Base-by-base conservation (phyloP, 2,113 vertebrate genomes). In the Amblyopsis rosae region DNA sequence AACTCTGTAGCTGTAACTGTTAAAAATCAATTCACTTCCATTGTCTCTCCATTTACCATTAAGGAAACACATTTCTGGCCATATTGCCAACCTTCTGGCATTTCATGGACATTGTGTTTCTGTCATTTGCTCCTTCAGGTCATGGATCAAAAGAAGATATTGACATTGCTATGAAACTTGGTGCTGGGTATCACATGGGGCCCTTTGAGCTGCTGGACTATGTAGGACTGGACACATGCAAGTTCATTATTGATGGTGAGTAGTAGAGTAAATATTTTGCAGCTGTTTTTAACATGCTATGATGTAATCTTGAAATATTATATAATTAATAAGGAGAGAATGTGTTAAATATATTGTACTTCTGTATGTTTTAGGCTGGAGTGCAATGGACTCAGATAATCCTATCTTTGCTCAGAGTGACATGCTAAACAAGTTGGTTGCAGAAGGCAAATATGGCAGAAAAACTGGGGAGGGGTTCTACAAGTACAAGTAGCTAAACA, bases 71-170 rank as follows among this genome's bases (percentile, higher is more conserved):
- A 26, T 26, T 26, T 26, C 26, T 26, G 26, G 26, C 26, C 26
- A 26, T 26, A 26, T 26, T 26, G 26, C 26, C 2, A 26, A 26
- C 26, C 26, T 2, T 26, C 0, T 26, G 35, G 6, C 35, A 41
- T 41, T 8, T 41, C 0, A 41, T 41, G 35, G 35, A 7, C 0
- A 41, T 41, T 41, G 35, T 41, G 35, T 5, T 41, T 41, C 10
- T 67, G 2, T 49, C 2, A 51, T 66, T 6, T 78, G 79, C 69
- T 82, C 16, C 76, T 3, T 17, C 65, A 99, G 98, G 96, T 59
- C 94, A 99, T 33, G 96, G 95, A 19, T 96, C 96, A 74, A 99
- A 98, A 90, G 98, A 99, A 72, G 98, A 99, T 91, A 97, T 98
- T 33, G 98, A 99, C 76, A 82, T 90, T 12, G 96, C 96, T 11